Evolutionary conservation across 1,140 invertebrate species (phyloP), one percentile per base, ranked within the genome.

Genomic region (Mizuhopecten yessoensis): DNA sequence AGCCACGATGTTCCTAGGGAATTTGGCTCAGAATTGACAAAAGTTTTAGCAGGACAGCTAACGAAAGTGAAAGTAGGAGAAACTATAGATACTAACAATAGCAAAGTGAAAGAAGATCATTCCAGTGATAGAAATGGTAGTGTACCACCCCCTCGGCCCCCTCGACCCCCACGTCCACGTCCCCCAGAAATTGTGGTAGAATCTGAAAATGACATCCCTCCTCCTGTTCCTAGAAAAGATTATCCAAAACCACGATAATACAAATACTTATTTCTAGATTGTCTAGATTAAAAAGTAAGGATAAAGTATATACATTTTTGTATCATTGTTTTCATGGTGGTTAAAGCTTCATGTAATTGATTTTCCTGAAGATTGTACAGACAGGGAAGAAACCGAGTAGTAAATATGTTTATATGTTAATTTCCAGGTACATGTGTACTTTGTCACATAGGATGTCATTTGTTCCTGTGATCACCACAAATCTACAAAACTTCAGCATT

Each of bases 161-260:
- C 34, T 39, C 34, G 29, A 20, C 42, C 88, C 11, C 57, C 36
- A n/a, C n/a, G n/a, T n/a, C n/a, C n/a, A n/a, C n/a, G n/a, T 29
- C 23, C 34, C 20, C 33, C 33, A 0, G 29, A 9, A 9, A 36
- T 33, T 42, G 23, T 57, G 17, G 0, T 42, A 87, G 42, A 34
- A 3, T 17, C 34, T 33, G 36, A 89, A 29, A 7, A 9, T 36
- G 88, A 90, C 29, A 20, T 34, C 9, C 34, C 86, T 33, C 57
- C 86, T 34, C 89, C 89, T n/a, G 89, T 87, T 33, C 57, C 57
- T 29, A 75, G 57, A 75, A 75, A 29, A 75, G 57, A 75, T n/a
- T 75, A 75, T 29, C 57, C 57, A 75, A 75, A 75, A 75, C 57
- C 57, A 29, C 23, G 57, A 75, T 75, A n/a, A 75, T 75, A 7